Base-by-base conservation (phyloP, 2,797 vertebrate species). In the Oryzias sinensis region DNA sequence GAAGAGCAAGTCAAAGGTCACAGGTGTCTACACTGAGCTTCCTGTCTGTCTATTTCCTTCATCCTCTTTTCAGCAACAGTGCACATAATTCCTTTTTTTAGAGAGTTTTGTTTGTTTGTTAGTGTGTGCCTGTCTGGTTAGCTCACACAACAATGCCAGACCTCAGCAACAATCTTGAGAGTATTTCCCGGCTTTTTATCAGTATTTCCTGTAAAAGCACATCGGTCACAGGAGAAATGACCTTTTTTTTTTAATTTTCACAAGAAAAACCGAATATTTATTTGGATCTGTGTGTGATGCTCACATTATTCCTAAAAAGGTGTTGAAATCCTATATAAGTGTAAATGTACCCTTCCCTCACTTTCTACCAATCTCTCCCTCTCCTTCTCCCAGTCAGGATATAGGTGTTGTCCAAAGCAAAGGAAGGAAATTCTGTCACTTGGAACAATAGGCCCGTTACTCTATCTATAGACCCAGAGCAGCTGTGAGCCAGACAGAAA, bases 361-460 rank as follows among this genome's bases (percentile, higher is more conserved):
- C 84, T 88, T 82, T 85, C 76, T 57, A 67, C 78, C 60, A 81
- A 70, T 81, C 59, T 85, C 59, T 79, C 77, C 27, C 74, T 74
- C 73, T 70, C 80, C 85, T 75, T 53, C 74, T 75, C 65, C 63
- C 68, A 81, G 80, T 84, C 92, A 93, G 92, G 92, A 93, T 93
- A 91, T 93, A 93, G 92, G 92, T 93, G 92, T 93, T 93, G 92
- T 93, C 92, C 92, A 88, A 77, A 79, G 83, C 81, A 87, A 82
- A 92, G 91, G 92, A 93, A 93, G 92, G 92, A 93, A 93, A 93
- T 91, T 93, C 89, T 93, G 92, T 92, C 91, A 92, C 87, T 87
- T 82, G 89, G 90, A 93, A 93, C 92, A 93, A 93, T 93, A 90
- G 92, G 80, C 85, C 89, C 70, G 87, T 81, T 91, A 90, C 90